Conservation (phyloP, 1,140 invertebrate species). For the Bathynomus jamesi region DNA sequence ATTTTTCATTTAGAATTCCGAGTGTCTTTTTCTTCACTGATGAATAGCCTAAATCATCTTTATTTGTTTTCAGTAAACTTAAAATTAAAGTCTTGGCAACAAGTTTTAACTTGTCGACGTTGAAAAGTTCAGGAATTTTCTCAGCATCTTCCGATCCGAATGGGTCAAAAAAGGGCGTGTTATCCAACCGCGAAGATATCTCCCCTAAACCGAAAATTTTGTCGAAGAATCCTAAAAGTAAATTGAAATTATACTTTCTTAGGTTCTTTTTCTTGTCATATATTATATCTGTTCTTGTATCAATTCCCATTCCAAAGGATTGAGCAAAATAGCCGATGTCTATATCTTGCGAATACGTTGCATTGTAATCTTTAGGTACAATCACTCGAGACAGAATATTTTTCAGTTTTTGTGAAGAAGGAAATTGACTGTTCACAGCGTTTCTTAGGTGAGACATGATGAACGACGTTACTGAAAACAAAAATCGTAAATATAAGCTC, state of each 20-base stretch:
- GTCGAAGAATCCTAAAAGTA: not conserved
- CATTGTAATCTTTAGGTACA: not conserved
- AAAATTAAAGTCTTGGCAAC: not conserved
- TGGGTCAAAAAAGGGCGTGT: not conserved
- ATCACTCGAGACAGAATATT: not conserved
- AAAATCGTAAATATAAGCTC: too few relatives aligned
- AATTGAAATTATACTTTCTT: not conserved
- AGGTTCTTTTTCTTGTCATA: not conserved
- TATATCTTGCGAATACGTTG: not conserved
- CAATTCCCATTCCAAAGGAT: not conserved
- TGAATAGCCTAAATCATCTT: not conserved
- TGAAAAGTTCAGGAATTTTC: not conserved
- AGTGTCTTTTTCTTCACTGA: not conserved
- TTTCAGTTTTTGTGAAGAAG: not conserved
- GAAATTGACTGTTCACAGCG: not conserved
- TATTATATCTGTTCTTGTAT: not conserved
- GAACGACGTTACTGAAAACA: not conserved
- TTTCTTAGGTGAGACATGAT: not conserved
- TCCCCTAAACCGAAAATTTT: not conserved
- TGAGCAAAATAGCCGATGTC: not conserved
- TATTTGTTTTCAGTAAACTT: not conserved
- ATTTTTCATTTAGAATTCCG: not conserved
- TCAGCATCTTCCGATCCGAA: not conserved
- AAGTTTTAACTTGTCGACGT: not conserved
- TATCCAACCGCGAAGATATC: not conserved